Evolutionary conservation across 2,888 invertebrate genomes (phyloP).

Genomic region (Strigamia crassipes): DNA sequence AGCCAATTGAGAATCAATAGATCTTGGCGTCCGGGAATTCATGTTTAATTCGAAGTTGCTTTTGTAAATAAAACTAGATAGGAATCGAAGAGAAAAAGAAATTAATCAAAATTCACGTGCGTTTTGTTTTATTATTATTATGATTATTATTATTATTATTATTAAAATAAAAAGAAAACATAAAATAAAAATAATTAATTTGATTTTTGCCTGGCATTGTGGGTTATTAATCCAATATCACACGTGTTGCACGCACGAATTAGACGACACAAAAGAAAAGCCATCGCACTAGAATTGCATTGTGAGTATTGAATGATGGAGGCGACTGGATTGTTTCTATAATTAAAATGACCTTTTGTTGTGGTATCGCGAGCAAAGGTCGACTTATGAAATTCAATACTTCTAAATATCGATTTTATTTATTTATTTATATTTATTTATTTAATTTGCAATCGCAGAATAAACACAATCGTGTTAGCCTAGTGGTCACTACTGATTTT

Average conservation of each 20-base stretch:
- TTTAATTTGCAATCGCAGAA: too few species aligned
- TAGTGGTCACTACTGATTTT: too few species aligned
- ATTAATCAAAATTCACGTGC: background rate
- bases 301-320: slow-evolving; percentile 23
- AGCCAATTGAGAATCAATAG: slow-evolving; percentile 30
- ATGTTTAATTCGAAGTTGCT: background rate
- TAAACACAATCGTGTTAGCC: too few species aligned
- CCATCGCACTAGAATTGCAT: background rate
- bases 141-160: background rate
- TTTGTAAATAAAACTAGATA: background rate
- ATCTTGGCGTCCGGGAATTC: slow-evolving; percentile 17
- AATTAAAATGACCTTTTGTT: slow-evolving; percentile 23
- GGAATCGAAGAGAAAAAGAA: background rate
- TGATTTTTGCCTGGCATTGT: background rate
- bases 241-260: background rate
- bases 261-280: slow-evolving; percentile 2
- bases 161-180: background rate
- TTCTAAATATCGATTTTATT: too few species aligned
- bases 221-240: slow-evolving; percentile 21
- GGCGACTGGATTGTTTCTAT: slow-evolving; percentile 2
- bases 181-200: background rate
- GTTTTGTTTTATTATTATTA: background rate
- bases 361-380: background rate
- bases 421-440: too few species aligned
- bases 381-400: background rate